Percentiles rank a stretch among this genome's conserved stretches.
Conservation (phyloP, 2,888 invertebrate genomes). For the Diarsia rubi region DNA sequence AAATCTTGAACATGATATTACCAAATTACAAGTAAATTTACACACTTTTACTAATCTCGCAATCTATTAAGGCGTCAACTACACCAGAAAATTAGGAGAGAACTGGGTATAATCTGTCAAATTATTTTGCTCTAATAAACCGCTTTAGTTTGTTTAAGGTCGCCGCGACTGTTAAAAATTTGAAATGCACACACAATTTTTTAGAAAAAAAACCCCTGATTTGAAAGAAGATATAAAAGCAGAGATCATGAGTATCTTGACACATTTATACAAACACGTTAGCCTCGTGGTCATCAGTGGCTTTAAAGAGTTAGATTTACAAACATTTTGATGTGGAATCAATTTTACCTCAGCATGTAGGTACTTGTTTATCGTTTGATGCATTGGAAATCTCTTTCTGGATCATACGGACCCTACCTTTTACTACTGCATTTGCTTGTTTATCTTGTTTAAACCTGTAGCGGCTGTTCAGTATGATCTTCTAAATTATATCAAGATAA, state of each 20-base stretch:
- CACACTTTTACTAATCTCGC: constrained; percentile 43
- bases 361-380: background rate
- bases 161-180: constrained; percentile 49
- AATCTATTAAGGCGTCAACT: constrained; percentile 50
- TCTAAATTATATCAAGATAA: constrained; percentile 5
- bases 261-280: constrained; percentile 39
- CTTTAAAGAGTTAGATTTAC: constrained; percentile 39
- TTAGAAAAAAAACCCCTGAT: constrained; percentile 26
- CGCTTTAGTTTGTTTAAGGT: constrained; percentile 62
- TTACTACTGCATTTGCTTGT: background rate
- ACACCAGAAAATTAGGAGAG: constrained; percentile 52
- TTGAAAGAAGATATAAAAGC: constrained; percentile 32
- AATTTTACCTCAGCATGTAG: background rate
- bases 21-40: constrained; percentile 42
- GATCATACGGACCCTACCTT: background rate
- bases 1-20: constrained; percentile 18
- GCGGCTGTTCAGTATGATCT: background rate
- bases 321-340: constrained; percentile 24
- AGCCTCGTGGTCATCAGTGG: constrained; percentile 19
- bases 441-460: background rate
- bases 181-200: constrained; percentile 42
- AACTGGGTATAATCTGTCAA: constrained; percentile 47
- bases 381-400: background rate
- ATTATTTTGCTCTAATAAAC: constrained; percentile 64
- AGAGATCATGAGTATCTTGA: constrained; percentile 45